Evolutionary conservation across 1,140 invertebrate genomes (phyloP), one percentile per base, ranked within the genome.

Genomic region (Ceratina australensis): DNA sequence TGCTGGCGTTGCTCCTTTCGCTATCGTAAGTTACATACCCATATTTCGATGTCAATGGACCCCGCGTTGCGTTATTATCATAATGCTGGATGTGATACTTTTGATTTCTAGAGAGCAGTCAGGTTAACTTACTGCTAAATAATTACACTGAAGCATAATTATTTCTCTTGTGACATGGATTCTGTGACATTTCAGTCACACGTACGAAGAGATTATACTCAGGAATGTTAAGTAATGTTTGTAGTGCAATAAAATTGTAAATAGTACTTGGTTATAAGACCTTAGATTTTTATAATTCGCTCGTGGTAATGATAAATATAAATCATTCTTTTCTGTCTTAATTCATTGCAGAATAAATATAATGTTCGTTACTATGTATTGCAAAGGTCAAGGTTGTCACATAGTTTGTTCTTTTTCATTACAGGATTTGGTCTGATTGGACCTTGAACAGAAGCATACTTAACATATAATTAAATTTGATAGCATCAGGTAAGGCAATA

Each of bases 141-240:
- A 61, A 52, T 61, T 71, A 59, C 33, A 61, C 28, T 24, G 16
- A 54, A 33, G 7, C 10, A 42, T 42, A 42, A 54, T 63, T 26
- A 50, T 52, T 77, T 69, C 15, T 5, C 8, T 52, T 26, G 7
- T 47, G 22, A 61, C 22, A 61, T 61, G 57, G 67, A 77, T 71
- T 26, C 16, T 59, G 24, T 69, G 57, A n/a, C 42, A 42, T 20
- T 77, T 24, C 13, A 60, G n/a, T 69, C 26, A 71, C 42, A 69
- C 52, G 26, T 54, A n/a, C 57, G 15, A 77, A 71, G 57, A 63
- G 10, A 54, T 77, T 60, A 24, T 54, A n/a, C 42, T 69, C 24
- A 69, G 24, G 28, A 76, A 61, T 56, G 56, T 61, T 71, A 61
- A 71, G 66, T 61, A 75, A 75, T 67, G 24, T 66, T 54, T 73